Conservation (phyloP, 1,140 invertebrate species). For the Parasteatoda tepidariorum region DNA sequence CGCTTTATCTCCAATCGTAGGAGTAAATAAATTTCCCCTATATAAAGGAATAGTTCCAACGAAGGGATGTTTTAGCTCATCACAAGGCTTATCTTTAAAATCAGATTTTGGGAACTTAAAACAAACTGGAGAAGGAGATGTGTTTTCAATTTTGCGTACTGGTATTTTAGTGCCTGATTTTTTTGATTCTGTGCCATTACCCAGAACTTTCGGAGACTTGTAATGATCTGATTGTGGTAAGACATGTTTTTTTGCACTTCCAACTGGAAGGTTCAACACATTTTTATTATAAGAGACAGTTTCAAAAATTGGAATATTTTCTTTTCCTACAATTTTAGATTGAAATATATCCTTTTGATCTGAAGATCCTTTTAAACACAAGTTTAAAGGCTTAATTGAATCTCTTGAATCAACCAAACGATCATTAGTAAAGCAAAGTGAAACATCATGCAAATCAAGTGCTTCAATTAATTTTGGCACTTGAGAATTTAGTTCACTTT, state of each 20-base stretch:
- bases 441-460: conserved; percentile 49
- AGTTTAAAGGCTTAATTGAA: conserved; percentile 36
- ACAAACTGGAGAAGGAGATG: neutral
- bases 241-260: neutral
- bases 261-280: neutral
- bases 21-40: neutral
- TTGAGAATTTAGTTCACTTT: neutral
- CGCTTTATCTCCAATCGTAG: neutral
- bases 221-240: neutral
- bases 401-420: conserved; percentile 25
- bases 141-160: conserved; percentile 18
- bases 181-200: neutral
- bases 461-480: conserved; percentile 8
- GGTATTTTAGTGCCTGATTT: conserved; percentile 40
- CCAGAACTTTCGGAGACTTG: neutral
- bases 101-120: neutral
- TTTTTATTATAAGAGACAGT: neutral
- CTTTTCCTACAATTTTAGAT: conserved; percentile 27
- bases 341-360: neutral
- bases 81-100: neutral
- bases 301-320: conserved; percentile 32
- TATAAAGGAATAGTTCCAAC: neutral
- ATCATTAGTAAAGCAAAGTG: neutral
- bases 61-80: neutral
- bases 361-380: conserved; percentile 13